Conservation (phyloP, 2,113 vertebrate species). For the Glareola pratincola region DNA sequence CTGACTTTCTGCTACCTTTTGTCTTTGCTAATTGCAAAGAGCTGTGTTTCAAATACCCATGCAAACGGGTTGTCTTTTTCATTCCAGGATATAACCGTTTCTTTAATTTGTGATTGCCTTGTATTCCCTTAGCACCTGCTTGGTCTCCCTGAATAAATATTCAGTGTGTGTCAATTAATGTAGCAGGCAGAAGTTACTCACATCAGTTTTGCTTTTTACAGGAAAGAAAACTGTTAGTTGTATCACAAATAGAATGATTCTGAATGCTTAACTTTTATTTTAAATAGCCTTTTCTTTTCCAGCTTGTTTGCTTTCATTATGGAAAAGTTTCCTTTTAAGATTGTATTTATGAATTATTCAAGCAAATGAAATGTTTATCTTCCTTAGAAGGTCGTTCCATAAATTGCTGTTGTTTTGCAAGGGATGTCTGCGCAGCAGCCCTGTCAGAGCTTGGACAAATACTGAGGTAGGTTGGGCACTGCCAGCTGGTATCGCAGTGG, state of each 20-base stretch:
- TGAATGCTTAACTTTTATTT: background rate
- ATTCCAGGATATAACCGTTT: background rate
- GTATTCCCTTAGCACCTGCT: background rate
- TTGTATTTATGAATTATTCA: constrained; percentile 22
- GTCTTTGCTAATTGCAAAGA: background rate
- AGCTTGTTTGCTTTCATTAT: background rate
- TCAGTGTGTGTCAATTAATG: background rate
- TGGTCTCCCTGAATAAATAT: background rate
- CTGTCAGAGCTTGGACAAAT: background rate
- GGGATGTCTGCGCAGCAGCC: background rate
- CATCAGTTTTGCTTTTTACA: background rate
- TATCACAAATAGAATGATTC: background rate
- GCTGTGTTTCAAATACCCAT: background rate
- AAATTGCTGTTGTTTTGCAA: background rate
- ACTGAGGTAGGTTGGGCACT: background rate
- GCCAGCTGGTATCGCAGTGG: background rate
- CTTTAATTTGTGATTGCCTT: background rate
- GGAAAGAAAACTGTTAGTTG: background rate
- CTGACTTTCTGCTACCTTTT: background rate
- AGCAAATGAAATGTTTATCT: constrained; percentile 19
- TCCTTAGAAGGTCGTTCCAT: background rate
- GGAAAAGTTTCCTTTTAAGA: background rate
- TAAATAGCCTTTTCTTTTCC: background rate
- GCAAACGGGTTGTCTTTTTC: background rate
- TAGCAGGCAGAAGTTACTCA: background rate